A percentile compares a stretch with the other conserved stretches of the same genome.
phyloP scores from a whole-genome alignment of 2,797 vertebrate genomes.

The Babyrousa celebensis region DNA sequence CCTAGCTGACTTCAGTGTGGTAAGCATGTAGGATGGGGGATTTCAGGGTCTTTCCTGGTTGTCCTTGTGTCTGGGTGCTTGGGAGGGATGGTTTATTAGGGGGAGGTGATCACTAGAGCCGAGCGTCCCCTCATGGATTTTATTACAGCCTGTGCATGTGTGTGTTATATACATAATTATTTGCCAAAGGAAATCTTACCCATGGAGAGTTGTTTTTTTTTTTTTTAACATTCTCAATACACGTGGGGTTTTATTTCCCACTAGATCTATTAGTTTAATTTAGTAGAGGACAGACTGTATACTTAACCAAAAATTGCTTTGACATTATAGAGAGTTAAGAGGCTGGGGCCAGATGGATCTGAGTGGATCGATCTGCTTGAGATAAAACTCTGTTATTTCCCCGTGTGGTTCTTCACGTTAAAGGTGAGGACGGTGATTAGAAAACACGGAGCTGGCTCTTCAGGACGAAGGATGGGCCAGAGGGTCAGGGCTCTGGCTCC shows the following conservation, averaged over 20 bases:
- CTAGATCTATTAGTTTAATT: constrained; percentile 87
- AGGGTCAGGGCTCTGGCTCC: not conserved
- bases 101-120: not conserved
- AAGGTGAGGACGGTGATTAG: not conserved
- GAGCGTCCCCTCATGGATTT: constrained; percentile 13
- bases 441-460: not conserved
- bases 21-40: not conserved
- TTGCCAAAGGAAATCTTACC: constrained; percentile 77
- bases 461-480: not conserved
- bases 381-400: constrained; percentile 66
- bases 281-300: constrained; percentile 82
- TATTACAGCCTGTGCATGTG: not conserved
- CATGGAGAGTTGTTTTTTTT: constrained; percentile 66
- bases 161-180: constrained; percentile 57
- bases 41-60: not conserved
- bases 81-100: not conserved
- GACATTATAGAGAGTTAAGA: constrained; percentile 86
- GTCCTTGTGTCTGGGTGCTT: not conserved
- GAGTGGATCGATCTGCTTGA: constrained; percentile 74
- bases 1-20: not conserved
- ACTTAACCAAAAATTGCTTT: constrained; percentile 86
- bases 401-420: not conserved
- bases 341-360: constrained; percentile 69
- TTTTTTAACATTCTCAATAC: constrained; percentile 83
- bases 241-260: constrained; percentile 83